Evolutionary conservation across 2,113 vertebrate species (phyloP).

Genomic region (Apaloderma vittatum): DNA sequence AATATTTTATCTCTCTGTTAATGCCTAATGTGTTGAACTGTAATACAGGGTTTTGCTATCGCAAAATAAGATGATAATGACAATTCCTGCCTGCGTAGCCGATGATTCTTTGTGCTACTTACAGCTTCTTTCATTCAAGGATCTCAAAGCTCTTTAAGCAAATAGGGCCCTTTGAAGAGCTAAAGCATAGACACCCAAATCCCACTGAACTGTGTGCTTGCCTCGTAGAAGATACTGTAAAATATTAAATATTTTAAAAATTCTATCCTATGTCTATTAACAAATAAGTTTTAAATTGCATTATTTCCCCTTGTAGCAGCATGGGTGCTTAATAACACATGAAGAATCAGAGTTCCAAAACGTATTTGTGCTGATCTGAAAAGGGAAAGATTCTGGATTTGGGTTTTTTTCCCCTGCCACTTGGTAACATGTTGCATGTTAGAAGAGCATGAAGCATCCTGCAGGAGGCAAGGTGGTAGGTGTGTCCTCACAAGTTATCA

Average conservation of each 20-base stretch:
- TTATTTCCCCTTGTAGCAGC: background rate
- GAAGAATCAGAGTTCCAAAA: background rate
- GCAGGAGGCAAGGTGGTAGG: background rate
- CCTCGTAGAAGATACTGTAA: background rate
- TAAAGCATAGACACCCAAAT: conserved; percentile 5
- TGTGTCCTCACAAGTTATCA: background rate
- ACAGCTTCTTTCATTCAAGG: conserved; percentile 33
- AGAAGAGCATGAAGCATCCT: background rate
- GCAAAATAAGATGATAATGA: conserved; percentile 48
- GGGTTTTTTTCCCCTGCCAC: background rate
- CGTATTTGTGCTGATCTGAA: background rate
- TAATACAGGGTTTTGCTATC: conserved; percentile 49
- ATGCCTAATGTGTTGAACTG: conserved; percentile 48
- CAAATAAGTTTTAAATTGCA: background rate
- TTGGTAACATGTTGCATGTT: background rate
- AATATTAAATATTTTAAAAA: background rate
- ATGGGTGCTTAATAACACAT: background rate
- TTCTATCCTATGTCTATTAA: background rate
- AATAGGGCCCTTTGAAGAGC: too few relatives aligned
- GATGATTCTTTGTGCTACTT: conserved; percentile 53
- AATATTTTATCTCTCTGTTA: conserved; percentile 56
- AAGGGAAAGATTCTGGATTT: background rate
- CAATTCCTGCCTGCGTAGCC: conserved; percentile 12
- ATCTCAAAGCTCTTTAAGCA: conserved; percentile 42
- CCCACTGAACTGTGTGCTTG: background rate